phyloP scores from a whole-genome alignment of 2,113 vertebrate species.

The Phalacrocorax pelagicus region DNA sequence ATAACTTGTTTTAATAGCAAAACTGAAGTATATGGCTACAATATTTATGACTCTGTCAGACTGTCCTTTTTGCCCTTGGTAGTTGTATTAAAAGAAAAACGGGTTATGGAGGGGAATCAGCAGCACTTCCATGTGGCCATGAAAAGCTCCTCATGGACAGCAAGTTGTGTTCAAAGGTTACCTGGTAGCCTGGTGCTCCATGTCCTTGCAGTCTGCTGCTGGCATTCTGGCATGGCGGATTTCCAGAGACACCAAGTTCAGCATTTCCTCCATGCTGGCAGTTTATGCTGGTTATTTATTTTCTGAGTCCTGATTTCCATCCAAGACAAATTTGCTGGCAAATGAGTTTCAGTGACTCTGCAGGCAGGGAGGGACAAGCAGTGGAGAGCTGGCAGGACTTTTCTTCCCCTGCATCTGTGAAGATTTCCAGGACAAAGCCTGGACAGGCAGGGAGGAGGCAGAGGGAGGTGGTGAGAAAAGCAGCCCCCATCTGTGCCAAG shows the following conservation, averaged over 20 bases:
- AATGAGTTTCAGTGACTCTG: not conserved
- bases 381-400: not conserved
- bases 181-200: slow-evolving; percentile 66
- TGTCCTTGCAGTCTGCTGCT: slow-evolving; percentile 67
- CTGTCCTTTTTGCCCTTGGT: slow-evolving; percentile 40
- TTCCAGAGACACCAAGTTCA: slow-evolving; percentile 69
- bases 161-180: slow-evolving; percentile 12
- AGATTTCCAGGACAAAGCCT: not conserved
- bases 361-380: not conserved
- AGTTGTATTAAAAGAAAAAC: not conserved
- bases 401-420: not conserved
- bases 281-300: not conserved
- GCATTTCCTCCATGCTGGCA: slow-evolving; percentile 70
- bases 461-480: not conserved
- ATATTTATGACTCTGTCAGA: slow-evolving; percentile 61
- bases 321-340: not conserved
- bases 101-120: not conserved
- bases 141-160: not conserved
- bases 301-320: not conserved
- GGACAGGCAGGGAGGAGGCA: not conserved
- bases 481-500: not conserved
- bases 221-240: slow-evolving; percentile 64
- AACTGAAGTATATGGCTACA: slow-evolving; percentile 54
- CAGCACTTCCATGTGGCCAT: not conserved
- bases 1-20: not conserved